phyloP scores from a whole-genome alignment of 2,113 vertebrate species.

The Alligator mississippiensis region DNA sequence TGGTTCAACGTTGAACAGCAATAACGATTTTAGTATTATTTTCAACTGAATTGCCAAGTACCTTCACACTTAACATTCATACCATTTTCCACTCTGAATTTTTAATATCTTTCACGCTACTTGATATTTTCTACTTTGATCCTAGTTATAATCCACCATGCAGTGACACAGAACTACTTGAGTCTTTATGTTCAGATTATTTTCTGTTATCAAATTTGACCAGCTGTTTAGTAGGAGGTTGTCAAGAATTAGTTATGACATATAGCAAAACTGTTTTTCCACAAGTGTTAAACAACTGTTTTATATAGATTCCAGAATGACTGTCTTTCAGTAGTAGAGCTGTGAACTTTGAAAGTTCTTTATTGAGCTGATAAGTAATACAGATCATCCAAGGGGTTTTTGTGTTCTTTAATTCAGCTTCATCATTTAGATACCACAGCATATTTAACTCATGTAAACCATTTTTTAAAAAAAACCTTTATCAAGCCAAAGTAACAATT shows the following conservation, averaged over 20 bases:
- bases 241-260: slow-evolving; percentile 63
- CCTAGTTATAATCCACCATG: background rate
- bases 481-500: background rate
- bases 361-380: background rate
- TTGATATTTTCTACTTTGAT: background rate
- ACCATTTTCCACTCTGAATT: background rate
- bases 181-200: slow-evolving; percentile 15
- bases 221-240: slow-evolving; percentile 66
- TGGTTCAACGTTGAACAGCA: background rate
- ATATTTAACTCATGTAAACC: background rate
- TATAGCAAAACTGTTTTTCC: slow-evolving; percentile 50
- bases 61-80: background rate
- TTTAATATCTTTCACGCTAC: background rate
- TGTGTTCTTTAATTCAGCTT: background rate
- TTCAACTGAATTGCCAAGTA: background rate
- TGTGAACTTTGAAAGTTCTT: background rate
- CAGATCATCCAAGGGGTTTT: background rate
- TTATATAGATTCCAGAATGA: slow-evolving; percentile 9
- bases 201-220: slow-evolving; percentile 44
- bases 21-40: background rate
- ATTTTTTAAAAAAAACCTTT: background rate
- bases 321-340: background rate
- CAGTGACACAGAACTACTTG: background rate
- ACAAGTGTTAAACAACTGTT: slow-evolving; percentile 36
- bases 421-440: background rate